Percentiles rank a stretch among this genome's conserved stretches.
phyloP scores from a whole-genome alignment of 2,797 vertebrate species.

The Trachurus trachurus region DNA sequence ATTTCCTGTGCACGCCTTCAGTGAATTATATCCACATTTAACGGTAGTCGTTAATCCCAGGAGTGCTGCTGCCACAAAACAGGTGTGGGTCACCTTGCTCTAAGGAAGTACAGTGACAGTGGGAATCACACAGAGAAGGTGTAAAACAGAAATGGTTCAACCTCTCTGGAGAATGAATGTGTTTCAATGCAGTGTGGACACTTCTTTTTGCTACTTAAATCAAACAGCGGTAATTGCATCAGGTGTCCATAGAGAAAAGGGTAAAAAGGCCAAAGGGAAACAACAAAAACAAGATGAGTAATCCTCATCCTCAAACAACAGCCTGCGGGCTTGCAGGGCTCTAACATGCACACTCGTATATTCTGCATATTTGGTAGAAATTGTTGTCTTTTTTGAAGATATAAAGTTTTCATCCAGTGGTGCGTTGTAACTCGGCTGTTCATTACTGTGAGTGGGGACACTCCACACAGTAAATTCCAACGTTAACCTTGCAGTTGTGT shows the following conservation, averaged over 20 bases:
- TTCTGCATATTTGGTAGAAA: not conserved
- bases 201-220: slow-evolving; percentile 5
- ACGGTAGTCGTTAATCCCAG: too few species aligned
- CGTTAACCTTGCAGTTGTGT: too few species aligned
- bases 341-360: not conserved
- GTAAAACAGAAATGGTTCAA: too few species aligned
- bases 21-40: too few species aligned
- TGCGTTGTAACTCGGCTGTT: not conserved
- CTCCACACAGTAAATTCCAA: not conserved
- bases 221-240: not conserved
- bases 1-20: not conserved
- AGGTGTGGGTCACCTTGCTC: too few species aligned
- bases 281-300: not conserved
- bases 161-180: slow-evolving; percentile 5
- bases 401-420: not conserved
- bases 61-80: too few species aligned
- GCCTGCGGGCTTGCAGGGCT: too few species aligned
- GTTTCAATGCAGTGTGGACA: not conserved
- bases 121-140: too few species aligned
- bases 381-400: not conserved
- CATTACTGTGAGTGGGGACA: not conserved
- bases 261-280: slow-evolving; percentile 1
- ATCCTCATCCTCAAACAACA: not conserved
- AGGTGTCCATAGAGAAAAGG: not conserved
- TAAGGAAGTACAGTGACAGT: too few species aligned